Conservation (phyloP, 2,113 vertebrate genomes). For the Tyto alba region DNA sequence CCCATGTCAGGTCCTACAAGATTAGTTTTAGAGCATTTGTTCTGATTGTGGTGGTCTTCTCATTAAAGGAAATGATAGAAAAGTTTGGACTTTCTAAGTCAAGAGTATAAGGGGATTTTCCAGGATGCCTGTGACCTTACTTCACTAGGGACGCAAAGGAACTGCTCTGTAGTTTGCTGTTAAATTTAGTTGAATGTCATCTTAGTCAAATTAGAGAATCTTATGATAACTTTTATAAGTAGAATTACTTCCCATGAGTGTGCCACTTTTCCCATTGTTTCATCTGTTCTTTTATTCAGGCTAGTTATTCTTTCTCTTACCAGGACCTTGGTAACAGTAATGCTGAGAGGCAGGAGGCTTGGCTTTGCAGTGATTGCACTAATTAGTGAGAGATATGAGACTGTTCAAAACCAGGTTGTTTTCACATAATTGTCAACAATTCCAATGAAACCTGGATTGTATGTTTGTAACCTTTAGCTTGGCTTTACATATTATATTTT, state of each 20-base stretch:
- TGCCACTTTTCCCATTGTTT: background rate
- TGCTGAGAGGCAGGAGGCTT: background rate
- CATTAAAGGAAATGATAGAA: background rate
- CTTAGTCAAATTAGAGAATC: background rate
- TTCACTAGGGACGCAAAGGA: conserved; percentile 7
- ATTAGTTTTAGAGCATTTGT: background rate
- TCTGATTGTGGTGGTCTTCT: background rate
- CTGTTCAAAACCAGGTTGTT: background rate
- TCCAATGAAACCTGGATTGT: background rate
- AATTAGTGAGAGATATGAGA: background rate
- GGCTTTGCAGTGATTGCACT: background rate
- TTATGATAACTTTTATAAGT: background rate
- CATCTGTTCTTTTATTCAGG: background rate
- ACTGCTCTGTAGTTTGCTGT: background rate
- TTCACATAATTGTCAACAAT: background rate
- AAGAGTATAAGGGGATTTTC: background rate
- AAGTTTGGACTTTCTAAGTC: background rate
- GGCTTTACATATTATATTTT: background rate
- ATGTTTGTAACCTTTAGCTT: background rate
- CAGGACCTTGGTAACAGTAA: background rate
- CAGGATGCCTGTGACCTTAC: background rate
- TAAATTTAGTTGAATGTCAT: conserved; percentile 32
- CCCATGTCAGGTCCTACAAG: background rate
- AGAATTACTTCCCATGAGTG: conserved; percentile 1
- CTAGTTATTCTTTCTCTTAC: background rate